Evolutionary conservation across 2,797 vertebrate genomes (phyloP), one percentile per base, ranked within the genome.

Genomic region (Typhlichthys eigenmanni): DNA sequence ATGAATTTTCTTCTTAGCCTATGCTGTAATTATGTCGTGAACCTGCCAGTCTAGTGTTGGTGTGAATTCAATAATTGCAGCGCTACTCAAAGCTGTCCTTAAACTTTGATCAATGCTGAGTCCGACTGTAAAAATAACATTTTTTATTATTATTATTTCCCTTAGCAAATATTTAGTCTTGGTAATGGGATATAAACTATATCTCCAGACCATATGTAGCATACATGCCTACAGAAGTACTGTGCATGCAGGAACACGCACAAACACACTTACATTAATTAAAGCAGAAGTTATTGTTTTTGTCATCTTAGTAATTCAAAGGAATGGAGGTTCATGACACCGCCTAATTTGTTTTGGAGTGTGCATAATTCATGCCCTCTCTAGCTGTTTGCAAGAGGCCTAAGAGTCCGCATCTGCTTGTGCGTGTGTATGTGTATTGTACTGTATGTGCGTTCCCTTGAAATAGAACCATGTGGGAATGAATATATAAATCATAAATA

Each of bases 1-100:
- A 75, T 66, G 69, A 43, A 54, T 72, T 72, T 70, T 2, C 11
- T 0, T 0, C 51, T 14, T 2, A 32, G 8, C 5, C 3, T 16
- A 8, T 7, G 14, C 51, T 53, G 51, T 12, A 53, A 4, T 8
- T 51, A 9, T 16, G 49, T 24, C 1, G 7, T 19, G 12, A 16
- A 5, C 51, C 14, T 17, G 16, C 52, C 4, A 32, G 12, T 29
- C 24, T 12, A 54, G 32, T 32, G 8, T 53, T 55, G 38, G 29
- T 10, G 2, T 55, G 54, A 38, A 38, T 14, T 4, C 5, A 38
- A 14, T 13, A 32, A 55, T 55, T 55, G 24, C 54, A 55, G 54
- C 13, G 54, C 13, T 43, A n/a, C 10, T 34, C 29, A 38, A 16
- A 55, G 29, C 29, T 43, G 54, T 10, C 14, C 34, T n/a, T 14